Evolutionary conservation across 2,888 invertebrate species (phyloP).

Genomic region (Dascillus cervinus): DNA sequence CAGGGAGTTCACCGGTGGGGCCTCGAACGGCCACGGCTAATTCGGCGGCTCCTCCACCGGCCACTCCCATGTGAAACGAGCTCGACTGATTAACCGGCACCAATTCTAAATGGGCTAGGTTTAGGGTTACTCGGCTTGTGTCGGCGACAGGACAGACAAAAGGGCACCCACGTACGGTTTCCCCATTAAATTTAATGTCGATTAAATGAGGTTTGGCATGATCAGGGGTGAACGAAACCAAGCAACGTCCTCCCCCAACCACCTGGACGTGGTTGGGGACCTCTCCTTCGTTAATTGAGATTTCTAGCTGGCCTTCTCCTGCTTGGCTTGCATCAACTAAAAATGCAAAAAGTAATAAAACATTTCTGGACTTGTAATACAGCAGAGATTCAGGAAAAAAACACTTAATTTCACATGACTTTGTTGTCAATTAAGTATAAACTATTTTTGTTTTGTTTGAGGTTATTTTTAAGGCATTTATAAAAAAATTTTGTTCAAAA

Average conservation of each 20-base stretch:
- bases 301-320: constrained; percentile 98
- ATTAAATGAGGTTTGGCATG: constrained; percentile 85
- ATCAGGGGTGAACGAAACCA: constrained; percentile 92
- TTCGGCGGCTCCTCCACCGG: constrained; percentile 69
- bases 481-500: too few species aligned
- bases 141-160: constrained; percentile 81
- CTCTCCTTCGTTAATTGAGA: constrained; percentile 98
- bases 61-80: constrained; percentile 71
- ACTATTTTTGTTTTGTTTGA: too few species aligned
- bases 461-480: too few species aligned
- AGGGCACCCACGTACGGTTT: constrained; percentile 86
- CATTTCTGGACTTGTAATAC: too few species aligned
- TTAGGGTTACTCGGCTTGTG: constrained; percentile 67
- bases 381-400: too few species aligned
- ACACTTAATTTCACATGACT: too few species aligned
- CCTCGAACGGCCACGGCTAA: constrained; percentile 83
- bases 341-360: too few species aligned
- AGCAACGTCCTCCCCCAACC: constrained; percentile 88
- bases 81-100: constrained; percentile 78
- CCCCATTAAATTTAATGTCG: constrained; percentile 93
- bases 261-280: constrained; percentile 98
- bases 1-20: constrained; percentile 79
- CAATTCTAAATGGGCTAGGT: constrained; percentile 69
- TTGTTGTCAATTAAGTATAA: too few species aligned
- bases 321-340: constrained; percentile 96